Evolutionary conservation across 2,888 invertebrate genomes (phyloP).

Genomic region (Molorchus minor): DNA sequence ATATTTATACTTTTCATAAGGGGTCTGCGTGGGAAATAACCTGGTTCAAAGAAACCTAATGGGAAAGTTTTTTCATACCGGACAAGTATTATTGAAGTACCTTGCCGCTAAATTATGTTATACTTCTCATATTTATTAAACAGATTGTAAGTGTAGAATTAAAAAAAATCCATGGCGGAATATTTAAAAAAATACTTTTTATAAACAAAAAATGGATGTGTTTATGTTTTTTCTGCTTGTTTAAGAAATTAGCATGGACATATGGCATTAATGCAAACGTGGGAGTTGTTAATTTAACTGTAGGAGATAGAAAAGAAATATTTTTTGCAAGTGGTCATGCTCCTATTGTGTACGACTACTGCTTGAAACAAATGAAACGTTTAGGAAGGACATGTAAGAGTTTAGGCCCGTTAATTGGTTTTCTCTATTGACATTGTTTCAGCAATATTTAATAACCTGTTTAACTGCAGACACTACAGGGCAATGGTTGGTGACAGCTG

Average conservation of each 20-base stretch:
- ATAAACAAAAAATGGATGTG: background rate
- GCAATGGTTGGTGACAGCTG: constrained; percentile 70
- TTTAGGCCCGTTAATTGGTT: background rate
- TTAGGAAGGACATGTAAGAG: constrained; percentile 75
- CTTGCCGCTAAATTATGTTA: too few species aligned
- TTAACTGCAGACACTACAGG: constrained; percentile 65
- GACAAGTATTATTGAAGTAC: too few species aligned
- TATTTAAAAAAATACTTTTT: too few species aligned
- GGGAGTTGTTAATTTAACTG: constrained; percentile 68
- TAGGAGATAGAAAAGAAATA: constrained; percentile 63
- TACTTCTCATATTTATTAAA: too few species aligned
- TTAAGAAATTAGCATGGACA: constrained; percentile 70
- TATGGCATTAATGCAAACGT: constrained; percentile 70
- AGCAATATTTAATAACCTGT: constrained; percentile 66
- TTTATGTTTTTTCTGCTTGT: constrained; percentile 21
- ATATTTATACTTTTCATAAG: too few species aligned
- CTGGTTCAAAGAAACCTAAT: too few species aligned
- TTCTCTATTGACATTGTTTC: constrained; percentile 22
- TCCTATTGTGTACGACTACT: constrained; percentile 72
- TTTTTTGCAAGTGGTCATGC: constrained; percentile 74
- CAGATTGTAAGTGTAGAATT: too few species aligned
- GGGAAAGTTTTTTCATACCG: too few species aligned
- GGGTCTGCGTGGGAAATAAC: too few species aligned
- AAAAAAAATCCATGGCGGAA: too few species aligned
- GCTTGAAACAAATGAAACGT: constrained; percentile 67